These are phyloP conservation scores for Guaruba guarouba DNA, from an alignment of 2,113 vertebrate species.

Conservation along the genomic window DNA sequence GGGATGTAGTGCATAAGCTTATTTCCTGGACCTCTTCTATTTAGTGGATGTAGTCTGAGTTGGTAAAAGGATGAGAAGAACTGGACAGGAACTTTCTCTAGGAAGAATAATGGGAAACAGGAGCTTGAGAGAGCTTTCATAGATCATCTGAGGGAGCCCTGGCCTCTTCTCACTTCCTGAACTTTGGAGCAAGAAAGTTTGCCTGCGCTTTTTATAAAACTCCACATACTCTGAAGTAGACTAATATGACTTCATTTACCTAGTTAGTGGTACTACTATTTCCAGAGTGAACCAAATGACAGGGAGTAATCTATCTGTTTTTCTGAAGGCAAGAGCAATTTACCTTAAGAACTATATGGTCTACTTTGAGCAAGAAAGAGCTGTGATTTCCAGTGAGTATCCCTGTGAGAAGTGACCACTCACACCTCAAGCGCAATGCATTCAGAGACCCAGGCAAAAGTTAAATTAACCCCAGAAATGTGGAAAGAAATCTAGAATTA, in stretches of 20 bases:
- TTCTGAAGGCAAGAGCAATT: not conserved
- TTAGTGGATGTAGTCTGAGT: not conserved
- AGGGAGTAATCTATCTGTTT: not conserved
- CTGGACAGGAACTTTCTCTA: not conserved
- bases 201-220: not conserved
- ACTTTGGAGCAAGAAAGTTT: not conserved
- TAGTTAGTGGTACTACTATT: not conserved
- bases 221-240: not conserved
- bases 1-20: not conserved
- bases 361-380: not conserved
- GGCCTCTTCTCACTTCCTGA: not conserved
- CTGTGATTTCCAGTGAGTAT: not conserved
- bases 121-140: not conserved
- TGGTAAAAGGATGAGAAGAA: not conserved
- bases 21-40: not conserved
- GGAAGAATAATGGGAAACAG: not conserved
- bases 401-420: not conserved
- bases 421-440: not conserved
- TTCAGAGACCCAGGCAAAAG: not conserved
- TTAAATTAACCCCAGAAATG: not conserved
- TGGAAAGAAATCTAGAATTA: not conserved
- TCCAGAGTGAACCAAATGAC: not conserved
- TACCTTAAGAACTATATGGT: not conserved
- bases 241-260: not conserved
- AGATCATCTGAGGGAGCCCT: not conserved